Evolutionary conservation across 2,888 invertebrate genomes (phyloP), one percentile per base, ranked within the genome.

Genomic region (Venustoraphidia nigricollis): DNA sequence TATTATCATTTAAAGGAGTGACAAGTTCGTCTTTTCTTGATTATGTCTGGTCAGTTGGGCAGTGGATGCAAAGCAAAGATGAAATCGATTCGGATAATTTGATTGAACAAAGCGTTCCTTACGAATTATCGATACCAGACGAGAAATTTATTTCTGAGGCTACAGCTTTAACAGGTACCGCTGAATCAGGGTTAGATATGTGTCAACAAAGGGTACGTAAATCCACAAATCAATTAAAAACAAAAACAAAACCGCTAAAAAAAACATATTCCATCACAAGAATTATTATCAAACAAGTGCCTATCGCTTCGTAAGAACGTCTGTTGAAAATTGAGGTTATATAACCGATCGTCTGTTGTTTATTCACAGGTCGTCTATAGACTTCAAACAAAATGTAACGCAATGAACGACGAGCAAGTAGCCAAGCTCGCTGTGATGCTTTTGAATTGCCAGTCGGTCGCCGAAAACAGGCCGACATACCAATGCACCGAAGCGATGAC

Each of bases 401-500:
- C 67, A 40, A 67, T 82, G 62, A 70, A 74, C 34, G 81, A 81
- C 57, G 81, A 81, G 56, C 73, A 80, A 50, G 58, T 82, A 34
- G 76, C 77, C 1, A 81, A 81, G 62, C 60, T 82, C 49, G 73
- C 80, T 41, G 79, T 82, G 11, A 75, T 76, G 60, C 64, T 82
- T 36, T 64, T 82, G 42, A 82, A 82, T 62, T 82, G 82, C 57
- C 81, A 82, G 58, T 75, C 77, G 0, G 67, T 69, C 40, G 69
- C 72, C 8, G 81, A 81, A 61, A 75, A 77, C 4, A 64, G 80
- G 46, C 66, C 67, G 53, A 67, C 71, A 36, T 81, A 68, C 60
- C 71, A 73, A 0, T 82, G 82, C 56, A 73, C 73, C 1, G 70
- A 71, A 38, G 64, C 70, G 51, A 81, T 81, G 81, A 63, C 68